These are phyloP conservation scores for Hydrolagus affinis DNA, from an alignment of 2,113 vertebrate species.

Conservation along the genomic window DNA sequence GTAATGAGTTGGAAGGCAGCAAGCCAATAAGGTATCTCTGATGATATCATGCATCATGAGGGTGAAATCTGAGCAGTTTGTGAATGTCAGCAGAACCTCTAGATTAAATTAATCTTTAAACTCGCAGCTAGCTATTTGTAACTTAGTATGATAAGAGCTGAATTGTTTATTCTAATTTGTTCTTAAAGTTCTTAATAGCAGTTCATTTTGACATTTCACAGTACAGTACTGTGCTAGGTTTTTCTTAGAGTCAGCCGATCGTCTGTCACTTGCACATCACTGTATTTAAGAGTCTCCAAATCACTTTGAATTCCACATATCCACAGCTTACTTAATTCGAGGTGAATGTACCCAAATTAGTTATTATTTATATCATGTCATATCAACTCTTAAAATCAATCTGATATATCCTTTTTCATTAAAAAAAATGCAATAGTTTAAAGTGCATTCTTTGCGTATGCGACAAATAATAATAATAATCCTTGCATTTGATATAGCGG, in stretches of 20 bases:
- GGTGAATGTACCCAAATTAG: no score
- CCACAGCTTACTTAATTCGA: no score
- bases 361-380: no score
- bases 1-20: background rate
- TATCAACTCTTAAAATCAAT: no score
- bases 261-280: no score
- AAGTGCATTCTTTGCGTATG: no score
- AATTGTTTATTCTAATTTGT: background rate
- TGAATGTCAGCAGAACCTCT: slow-evolving; percentile 9
- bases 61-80: slow-evolving; percentile 15
- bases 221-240: background rate
- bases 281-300: no score
- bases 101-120: slow-evolving; percentile 10
- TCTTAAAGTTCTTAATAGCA: background rate
- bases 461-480: no score
- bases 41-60: background rate
- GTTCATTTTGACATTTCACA: background rate
- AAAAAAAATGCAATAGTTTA: no score
- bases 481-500: no score
- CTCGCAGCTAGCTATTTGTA: background rate
- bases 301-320: no score
- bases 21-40: slow-evolving; percentile 7
- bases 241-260: background rate
- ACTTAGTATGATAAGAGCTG: background rate
- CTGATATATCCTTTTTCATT: no score